Base-by-base conservation (phyloP, 2,797 vertebrate genomes). In the Nyctibius grandis region DNA sequence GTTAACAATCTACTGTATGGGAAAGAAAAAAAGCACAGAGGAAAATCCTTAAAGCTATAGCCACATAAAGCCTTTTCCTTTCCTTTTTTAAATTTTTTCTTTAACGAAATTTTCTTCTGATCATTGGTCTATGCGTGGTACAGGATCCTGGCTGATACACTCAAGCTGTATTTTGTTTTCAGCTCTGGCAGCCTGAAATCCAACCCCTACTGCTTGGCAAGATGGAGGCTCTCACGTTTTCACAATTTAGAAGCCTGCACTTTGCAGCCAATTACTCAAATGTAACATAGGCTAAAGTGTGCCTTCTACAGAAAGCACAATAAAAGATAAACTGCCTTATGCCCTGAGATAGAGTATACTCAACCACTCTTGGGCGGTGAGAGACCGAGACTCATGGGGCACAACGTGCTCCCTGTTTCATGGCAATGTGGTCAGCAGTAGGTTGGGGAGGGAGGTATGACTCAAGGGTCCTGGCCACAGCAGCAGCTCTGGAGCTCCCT, bases 181-280 rank as follows among this genome's bases (percentile, higher is more conserved):
- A 88, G 72, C 45, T 74, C 74, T 65, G 60, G 60, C 59, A 81
- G 51, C 25, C 73, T 95, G 76, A 91, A 97, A n/a, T 76, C 85
- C 80, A 93, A 10, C 38, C 56, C 64, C 64, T 79, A 53, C 60
- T 64, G 56, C 38, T 74, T 67, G 50, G 86, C 67, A 95, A 85
- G 86, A 95, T 83, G 90, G 81, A 91, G 68, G 38, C 64, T 85
- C 80, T 91, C 81, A 60, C 1, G 0, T 91, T 68, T 80, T 86
- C 86, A 85, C 63, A 61, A 29, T 68, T 83, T 63, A 87, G 68
- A 89, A 89, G 38, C 56, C 51, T 60, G 40, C 51, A 60, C 50
- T 91, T 89, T 89, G 56, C 64, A 90, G 83, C 34, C 91, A 95
- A 20, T 82, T 91, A 77, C 59, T 85, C 63, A 48, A 50, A 91